These are phyloP conservation scores for Hemibagrus guttatus DNA, from an alignment of 2,797 vertebrate species.

Conservation along the genomic window DNA sequence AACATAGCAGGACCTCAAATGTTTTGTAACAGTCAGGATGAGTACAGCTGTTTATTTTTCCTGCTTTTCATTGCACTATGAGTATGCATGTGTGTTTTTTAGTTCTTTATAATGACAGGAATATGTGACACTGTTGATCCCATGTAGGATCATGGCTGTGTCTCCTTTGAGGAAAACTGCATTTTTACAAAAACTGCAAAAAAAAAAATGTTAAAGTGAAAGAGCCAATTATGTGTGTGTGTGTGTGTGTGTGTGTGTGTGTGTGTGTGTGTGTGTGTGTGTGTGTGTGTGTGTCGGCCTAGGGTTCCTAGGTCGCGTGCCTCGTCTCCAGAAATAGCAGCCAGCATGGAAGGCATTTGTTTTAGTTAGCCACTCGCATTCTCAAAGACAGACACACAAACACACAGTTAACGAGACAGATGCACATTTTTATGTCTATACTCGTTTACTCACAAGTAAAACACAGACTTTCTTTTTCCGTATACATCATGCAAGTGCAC, in stretches of 20 bases:
- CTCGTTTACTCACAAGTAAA: conserved; percentile 13
- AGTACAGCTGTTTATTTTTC: conserved; percentile 46
- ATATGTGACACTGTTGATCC: background rate
- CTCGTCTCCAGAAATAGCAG: conserved; percentile 47
- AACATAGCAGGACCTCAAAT: conserved; percentile 22
- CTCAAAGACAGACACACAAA: conserved; percentile 19
- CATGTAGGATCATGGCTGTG: background rate
- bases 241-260: background rate
- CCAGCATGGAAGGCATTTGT: conserved; percentile 40
- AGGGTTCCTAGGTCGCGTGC: conserved; percentile 39
- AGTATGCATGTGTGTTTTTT: background rate
- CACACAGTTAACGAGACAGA: conserved; percentile 3
- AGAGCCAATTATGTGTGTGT: conserved; percentile 5
- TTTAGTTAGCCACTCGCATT: conserved; percentile 36
- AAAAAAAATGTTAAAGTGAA: background rate
- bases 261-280: background rate
- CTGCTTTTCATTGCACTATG: conserved; percentile 23
- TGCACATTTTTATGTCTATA: conserved; percentile 8
- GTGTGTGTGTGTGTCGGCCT: conserved; percentile 13
- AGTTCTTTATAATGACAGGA: background rate
- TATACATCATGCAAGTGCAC: background rate
- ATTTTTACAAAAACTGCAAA: background rate
- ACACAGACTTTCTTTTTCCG: conserved; percentile 9
- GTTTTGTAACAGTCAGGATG: conserved; percentile 40
- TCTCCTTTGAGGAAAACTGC: background rate